phyloP scores from a whole-genome alignment of 1,140 invertebrate species.

The Drosophila fuyamai region DNA sequence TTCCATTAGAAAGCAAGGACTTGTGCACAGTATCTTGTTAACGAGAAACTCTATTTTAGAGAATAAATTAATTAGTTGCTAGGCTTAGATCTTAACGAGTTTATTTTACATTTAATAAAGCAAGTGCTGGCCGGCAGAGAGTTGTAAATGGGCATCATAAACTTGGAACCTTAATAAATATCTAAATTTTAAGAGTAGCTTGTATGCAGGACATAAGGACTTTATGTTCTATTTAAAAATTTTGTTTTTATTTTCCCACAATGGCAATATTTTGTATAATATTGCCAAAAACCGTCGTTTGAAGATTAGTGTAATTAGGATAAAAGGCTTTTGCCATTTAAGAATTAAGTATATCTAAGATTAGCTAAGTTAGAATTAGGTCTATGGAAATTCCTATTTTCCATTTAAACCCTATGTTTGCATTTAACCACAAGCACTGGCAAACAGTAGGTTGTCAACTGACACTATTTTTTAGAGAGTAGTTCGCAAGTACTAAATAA shows the following conservation, averaged over 20 bases:
- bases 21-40: not conserved
- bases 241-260: not conserved
- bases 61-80: not conserved
- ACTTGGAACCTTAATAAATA: no score
- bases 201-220: not conserved
- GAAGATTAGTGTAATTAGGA: not conserved
- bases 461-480: no score
- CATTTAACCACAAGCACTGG: no score
- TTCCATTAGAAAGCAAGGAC: not conserved
- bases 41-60: not conserved
- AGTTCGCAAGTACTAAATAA: not conserved
- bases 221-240: not conserved
- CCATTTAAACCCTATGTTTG: no score
- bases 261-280: not conserved
- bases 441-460: no score
- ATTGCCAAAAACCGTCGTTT: slow-evolving; percentile 3
- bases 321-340: no score
- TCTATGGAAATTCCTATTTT: no score
- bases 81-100: not conserved
- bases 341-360: no score
- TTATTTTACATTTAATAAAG: not conserved
- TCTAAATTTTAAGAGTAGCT: no score
- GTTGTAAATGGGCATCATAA: no score
- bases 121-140: no score
- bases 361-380: no score